Evolutionary conservation across 2,888 invertebrate genomes (phyloP), one percentile per base, ranked within the genome.

Genomic region (Dioctria rufipes): DNA sequence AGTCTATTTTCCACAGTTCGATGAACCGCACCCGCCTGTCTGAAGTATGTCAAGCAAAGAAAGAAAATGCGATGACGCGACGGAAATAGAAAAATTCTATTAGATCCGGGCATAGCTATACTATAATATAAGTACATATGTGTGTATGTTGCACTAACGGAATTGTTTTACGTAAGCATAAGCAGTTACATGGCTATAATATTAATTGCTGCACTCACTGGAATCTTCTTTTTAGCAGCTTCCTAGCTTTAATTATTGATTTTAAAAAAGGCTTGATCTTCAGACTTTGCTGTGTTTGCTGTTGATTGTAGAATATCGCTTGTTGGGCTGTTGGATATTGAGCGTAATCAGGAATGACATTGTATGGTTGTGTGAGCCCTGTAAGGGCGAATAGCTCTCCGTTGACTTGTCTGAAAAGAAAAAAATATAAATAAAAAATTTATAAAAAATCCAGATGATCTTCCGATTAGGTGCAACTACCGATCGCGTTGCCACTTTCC

Each of bases 361-460:
- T 87, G 79, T 87, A 88, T 3, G 88, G 88, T 81, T 86, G 87
- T 78, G 85, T 85, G 13, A 86, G 80, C 11, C 86, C 85, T 11
- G 88, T 88, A 0, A 87, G 86, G 0, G 88, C 88, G 83, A 85
- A 88, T 46, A 88, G 82, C 78, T 88, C 87, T 2, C 88, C 88
- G 6, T 77, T 54, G 13, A 88, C 84, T 73, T 85, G 77, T 3
- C 87, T 88, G 71, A 5, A 85, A 84, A 54, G 81, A 81, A 8
- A 65, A 25, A 51, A 66, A 78, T 25, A 84, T 73, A 49, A 51
- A 46, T 25, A 11, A 54, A 11, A 1, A 11, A 39, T 65, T 25
- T 25, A 25, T 25, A 25, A 25, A 25, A 25, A 25, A 25, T 25
- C 2, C 25, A 25, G 25, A 25, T 25, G 25, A 1, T 25, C 25